Evolutionary conservation across 1,140 invertebrate genomes (phyloP).

Genomic region (Meloidogyne floridensis): DNA sequence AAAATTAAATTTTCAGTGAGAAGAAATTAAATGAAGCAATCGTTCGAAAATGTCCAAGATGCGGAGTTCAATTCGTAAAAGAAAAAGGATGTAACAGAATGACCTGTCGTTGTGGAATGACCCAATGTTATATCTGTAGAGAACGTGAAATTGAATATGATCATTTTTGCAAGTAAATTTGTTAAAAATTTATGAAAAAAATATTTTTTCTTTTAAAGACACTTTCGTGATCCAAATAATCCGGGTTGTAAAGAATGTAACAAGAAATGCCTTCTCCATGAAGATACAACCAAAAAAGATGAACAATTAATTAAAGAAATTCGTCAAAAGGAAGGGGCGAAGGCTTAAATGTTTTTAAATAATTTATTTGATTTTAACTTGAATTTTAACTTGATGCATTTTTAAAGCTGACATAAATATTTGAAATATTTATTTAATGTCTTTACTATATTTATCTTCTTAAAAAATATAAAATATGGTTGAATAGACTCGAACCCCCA

Average conservation of each 20-base stretch:
- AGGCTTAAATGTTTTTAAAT: too few species aligned
- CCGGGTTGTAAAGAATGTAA: too few species aligned
- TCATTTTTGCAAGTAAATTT: constrained; percentile 57
- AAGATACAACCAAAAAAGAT: constrained; percentile 33
- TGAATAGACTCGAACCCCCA: too few species aligned
- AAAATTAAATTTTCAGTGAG: constrained; percentile 22
- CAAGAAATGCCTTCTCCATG: constrained; percentile 32
- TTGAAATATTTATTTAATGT: too few species aligned
- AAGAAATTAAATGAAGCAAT: constrained; percentile 43
- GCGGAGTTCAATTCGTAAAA: constrained; percentile 72
- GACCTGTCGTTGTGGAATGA: constrained; percentile 73
- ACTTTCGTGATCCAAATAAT: too few species aligned
- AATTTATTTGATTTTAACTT: too few species aligned
- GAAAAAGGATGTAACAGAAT: constrained; percentile 76
- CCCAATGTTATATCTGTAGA: constrained; percentile 29
- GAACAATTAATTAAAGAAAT: constrained; percentile 31
- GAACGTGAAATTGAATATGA: constrained; percentile 70
- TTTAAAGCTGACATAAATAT: too few species aligned
- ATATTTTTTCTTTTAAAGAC: too few species aligned
- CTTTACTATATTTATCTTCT: too few species aligned
- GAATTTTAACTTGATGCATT: too few species aligned
- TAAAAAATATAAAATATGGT: too few species aligned
- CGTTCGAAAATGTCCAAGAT: constrained; percentile 71
- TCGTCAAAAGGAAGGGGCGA: not conserved
- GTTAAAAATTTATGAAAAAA: too few species aligned